These are phyloP conservation scores for Moxostoma hubbsi DNA, from an alignment of 2,797 vertebrate genomes.

Conservation along the genomic window DNA sequence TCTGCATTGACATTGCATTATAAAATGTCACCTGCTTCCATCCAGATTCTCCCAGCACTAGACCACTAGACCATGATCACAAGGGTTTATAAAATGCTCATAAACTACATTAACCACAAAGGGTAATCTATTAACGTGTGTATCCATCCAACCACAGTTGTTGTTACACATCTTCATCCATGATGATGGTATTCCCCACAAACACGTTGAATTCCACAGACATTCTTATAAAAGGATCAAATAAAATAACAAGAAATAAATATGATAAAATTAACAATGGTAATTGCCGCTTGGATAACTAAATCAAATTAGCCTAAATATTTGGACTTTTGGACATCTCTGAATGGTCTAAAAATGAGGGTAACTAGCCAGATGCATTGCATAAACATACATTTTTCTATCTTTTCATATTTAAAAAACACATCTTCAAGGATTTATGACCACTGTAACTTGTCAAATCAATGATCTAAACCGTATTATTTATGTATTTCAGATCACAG, in stretches of 20 bases:
- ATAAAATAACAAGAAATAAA: not conserved
- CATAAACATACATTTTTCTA: not conserved
- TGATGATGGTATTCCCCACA: slow-evolving; percentile 80
- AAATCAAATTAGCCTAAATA: not conserved
- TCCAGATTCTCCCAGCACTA: slow-evolving; percentile 67
- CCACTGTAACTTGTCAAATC: not conserved
- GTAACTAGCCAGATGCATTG: not conserved
- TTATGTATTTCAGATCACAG: not conserved
- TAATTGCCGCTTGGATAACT: not conserved
- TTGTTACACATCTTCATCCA: slow-evolving; percentile 81
- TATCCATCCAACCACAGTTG: slow-evolving; percentile 76
- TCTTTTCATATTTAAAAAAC: not conserved
- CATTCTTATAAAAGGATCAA: not conserved
- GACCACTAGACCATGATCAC: slow-evolving; percentile 68
- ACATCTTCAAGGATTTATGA: not conserved
- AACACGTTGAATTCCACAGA: slow-evolving; percentile 77
- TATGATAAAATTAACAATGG: not conserved
- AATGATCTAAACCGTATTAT: not conserved
- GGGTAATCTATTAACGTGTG: too few relatives aligned
- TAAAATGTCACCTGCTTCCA: slow-evolving; percentile 70
- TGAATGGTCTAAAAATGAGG: not conserved
- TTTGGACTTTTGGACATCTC: not conserved
- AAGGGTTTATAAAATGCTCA: too few relatives aligned
- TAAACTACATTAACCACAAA: too few relatives aligned
- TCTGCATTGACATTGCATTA: slow-evolving; percentile 71